Evolutionary conservation across 2,888 invertebrate genomes (phyloP).

Genomic region (Cheilosia urbana): DNA sequence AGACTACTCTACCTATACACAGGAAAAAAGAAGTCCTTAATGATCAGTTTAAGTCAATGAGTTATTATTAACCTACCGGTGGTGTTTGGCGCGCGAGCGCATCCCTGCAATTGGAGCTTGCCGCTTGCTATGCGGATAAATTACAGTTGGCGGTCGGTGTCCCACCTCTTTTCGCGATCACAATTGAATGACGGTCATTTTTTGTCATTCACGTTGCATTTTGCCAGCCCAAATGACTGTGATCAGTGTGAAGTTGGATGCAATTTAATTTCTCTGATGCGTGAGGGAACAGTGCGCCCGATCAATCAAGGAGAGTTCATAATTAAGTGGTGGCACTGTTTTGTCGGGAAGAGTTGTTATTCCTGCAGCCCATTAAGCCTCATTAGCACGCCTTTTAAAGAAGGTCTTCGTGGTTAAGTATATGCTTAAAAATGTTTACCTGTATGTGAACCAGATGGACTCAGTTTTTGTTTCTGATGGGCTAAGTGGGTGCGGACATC

Average conservation of each 20-base stretch:
- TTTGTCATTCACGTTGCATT: conserved; percentile 71
- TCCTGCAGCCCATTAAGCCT: conserved; percentile 61
- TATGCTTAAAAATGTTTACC: conserved; percentile 33
- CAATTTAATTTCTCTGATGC: conserved; percentile 57
- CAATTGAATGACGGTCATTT: conserved; percentile 72
- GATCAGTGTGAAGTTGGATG: conserved; percentile 62
- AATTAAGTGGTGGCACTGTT: conserved; percentile 52
- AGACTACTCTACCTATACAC: no score
- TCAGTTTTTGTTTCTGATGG: conserved; percentile 6
- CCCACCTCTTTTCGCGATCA: conserved; percentile 64
- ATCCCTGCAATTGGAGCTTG: conserved; percentile 65
- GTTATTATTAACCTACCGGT: conserved; percentile 69
- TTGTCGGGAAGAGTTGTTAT: conserved; percentile 12
- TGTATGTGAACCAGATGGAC: background rate
- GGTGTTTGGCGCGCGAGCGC: conserved; percentile 48
- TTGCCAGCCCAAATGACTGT: conserved; percentile 65
- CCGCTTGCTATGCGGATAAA: conserved; percentile 53
- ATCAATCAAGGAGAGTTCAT: conserved; percentile 57
- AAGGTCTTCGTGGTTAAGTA: conserved; percentile 3
- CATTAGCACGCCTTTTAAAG: conserved; percentile 64
- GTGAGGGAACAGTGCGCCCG: conserved; percentile 38
- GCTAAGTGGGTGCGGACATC: conserved; percentile 64
- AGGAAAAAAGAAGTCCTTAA: conserved; percentile 29
- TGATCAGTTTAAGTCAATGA: conserved; percentile 73
- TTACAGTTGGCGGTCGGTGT: conserved; percentile 44